Base-by-base conservation (phyloP, 2,797 vertebrate genomes). In the Monodelphis domestica region DNA sequence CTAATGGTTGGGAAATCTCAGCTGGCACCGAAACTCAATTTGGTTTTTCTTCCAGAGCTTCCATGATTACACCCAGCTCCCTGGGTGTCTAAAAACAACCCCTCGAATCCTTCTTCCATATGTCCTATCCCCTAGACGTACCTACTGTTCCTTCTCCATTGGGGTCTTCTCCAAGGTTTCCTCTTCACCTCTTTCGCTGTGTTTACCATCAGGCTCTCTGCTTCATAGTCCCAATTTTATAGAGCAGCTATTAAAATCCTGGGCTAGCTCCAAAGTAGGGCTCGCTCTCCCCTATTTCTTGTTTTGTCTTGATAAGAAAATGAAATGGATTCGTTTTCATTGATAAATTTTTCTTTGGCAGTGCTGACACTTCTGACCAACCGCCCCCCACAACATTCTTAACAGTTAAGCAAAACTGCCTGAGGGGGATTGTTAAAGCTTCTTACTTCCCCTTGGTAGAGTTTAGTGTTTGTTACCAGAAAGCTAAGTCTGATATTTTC, bases 401-500 rank as follows among this genome's bases (percentile, higher is more conserved):
- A 84, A 84, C 70, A 84, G 70, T 84, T 84, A 84, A 84, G 70
- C 38, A 84, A 84, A 84, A 84, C 38, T 84, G 70, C 38, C 63
- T 78, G 7, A 45, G 63, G 17, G n/a, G 78, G 17, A 78, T 70
- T n/a, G 63, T 21, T 45, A 45, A 78, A 1, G 10, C n/a, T 78
- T 78, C n/a, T 45, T 78, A 38, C 63, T 78, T 78, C 78, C 63
- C 38, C 1, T 78, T 78, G 70, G 78, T 45, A 78, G 63, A 70
- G 63, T 78, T 78, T 45, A 5, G 24, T 78, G n/a, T 24, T 38
- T 38, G 45, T 45, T 78, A 78, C n/a, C 17, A 24, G 17, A 78
- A 78, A 45, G n/a, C 15, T 45, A 38, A 78, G 17, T 24, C 6
- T n/a, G n/a, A n/a, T 24, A 45, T 21, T 78, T 38, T 50, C 84